phyloP scores from a whole-genome alignment of 2,888 invertebrate genomes.

The Patella depressa region DNA sequence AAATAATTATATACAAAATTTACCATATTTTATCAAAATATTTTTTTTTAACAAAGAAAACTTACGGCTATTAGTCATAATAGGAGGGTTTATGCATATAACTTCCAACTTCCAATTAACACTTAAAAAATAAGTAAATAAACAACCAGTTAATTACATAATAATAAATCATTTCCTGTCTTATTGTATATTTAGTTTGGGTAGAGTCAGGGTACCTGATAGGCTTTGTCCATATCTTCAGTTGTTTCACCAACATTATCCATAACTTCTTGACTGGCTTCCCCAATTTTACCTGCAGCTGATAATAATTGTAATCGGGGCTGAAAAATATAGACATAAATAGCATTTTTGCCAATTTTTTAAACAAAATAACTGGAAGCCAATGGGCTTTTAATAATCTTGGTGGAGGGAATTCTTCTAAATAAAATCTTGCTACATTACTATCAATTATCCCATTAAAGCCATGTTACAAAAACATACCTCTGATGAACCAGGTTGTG shows the following conservation, averaged over 20 bases:
- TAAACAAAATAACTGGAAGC: no score
- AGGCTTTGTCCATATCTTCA: conserved; percentile 74
- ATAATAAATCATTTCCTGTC: no score
- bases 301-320: conserved; percentile 93
- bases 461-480: conserved; percentile 35
- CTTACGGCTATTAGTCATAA: no score
- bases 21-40: no score
- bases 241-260: conserved; percentile 79
- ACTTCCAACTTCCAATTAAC: neutral
- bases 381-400: no score
- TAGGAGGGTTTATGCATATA: no score
- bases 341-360: no score
- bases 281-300: conserved; percentile 92
- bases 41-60: no score
- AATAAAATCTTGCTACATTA: no score
- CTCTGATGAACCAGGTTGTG: conserved; percentile 80
- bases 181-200: neutral
- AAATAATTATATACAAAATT: conserved; percentile 16
- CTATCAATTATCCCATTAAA: no score
- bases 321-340: conserved; percentile 70
- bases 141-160: no score
- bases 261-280: conserved; percentile 93
- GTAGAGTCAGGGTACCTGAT: conserved; percentile 72
- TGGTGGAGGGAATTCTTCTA: no score
- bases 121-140: neutral